Base-by-base conservation (phyloP, 2,797 vertebrate species). In the Dermochelys coriacea region DNA sequence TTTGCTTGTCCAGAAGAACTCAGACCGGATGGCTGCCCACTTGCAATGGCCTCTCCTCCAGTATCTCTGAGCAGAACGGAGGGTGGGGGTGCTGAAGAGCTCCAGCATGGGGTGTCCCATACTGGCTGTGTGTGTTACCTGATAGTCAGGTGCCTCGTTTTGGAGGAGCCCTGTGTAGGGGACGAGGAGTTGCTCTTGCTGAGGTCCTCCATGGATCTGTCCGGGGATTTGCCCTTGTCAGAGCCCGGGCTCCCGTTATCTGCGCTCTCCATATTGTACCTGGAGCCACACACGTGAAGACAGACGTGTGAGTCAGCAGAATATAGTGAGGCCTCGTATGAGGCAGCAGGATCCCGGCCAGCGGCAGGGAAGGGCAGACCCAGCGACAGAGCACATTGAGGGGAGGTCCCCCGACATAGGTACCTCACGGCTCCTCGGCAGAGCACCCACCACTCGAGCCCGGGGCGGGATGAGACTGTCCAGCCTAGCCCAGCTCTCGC, bases 191-290 rank as follows among this genome's bases (percentile, higher is more conserved):
- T 98, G 71, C 97, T 98, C 90, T 97, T 98, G 97, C 96, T 98
- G 95, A 99, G 96, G 74, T 99, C 99, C 88, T 99, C 99, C 89
- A 98, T 82, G 0, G 99, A 99, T 41, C 98, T 98, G 51, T 99
- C 99, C 91, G 97, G n/a, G 2, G 91, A 84, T 87, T 98, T 99
- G 54, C 95, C 97, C 96, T 97, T 99, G 55, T 99, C 99, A 0
- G 98, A 94, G 82, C 98, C 87, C 0, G 98, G 96, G 86, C 98
- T 97, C 59, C 98, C 98, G 0, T 98, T 99, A 92, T 99, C 99
- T 2, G 97, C 2, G 15, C 90, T 96, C 75, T 99, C 99, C 96
- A 96, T 97, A 90, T 99, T 99, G 5, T 97, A 98, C 97, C 99
- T 99, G 97, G 27, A 49, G 94, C 80, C 87, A 90, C 83, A 93